Evolutionary conservation across 2,113 vertebrate species (phyloP).

Genomic region (Hydrolagus affinis): DNA sequence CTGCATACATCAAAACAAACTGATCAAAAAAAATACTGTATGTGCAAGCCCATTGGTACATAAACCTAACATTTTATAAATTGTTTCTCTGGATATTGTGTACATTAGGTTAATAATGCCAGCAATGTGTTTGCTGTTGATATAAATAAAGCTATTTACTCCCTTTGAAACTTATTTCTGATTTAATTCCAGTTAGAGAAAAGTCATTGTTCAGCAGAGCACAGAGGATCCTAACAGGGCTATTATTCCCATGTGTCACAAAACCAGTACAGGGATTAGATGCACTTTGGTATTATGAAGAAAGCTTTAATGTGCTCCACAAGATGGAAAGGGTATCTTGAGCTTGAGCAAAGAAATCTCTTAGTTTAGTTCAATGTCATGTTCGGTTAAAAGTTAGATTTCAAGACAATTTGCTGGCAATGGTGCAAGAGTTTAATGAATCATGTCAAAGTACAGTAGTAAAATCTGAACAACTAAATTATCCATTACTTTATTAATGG

Average conservation of each 20-base stretch:
- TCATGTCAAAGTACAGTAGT: background rate
- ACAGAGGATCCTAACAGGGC: background rate
- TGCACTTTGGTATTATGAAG: background rate
- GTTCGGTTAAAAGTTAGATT: background rate
- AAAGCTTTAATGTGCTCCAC: background rate
- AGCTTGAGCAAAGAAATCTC: background rate
- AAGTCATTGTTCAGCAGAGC: background rate
- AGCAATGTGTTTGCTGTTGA: background rate
- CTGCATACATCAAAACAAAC: too few relatives aligned
- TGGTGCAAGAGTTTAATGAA: background rate
- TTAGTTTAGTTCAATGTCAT: background rate
- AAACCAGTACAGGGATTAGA: background rate
- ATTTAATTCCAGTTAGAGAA: background rate
- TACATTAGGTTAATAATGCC: background rate
- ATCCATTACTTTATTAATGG: background rate
- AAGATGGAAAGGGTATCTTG: background rate
- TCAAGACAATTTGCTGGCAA: background rate
- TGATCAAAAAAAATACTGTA: too few relatives aligned
- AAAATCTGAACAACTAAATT: background rate
- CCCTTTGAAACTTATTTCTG: constrained; percentile 4
- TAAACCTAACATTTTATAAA: background rate
- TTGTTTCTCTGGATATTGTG: background rate
- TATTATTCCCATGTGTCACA: background rate
- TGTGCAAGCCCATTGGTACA: background rate
- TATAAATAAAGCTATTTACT: background rate